These are phyloP conservation scores for Nomia melanderi DNA, from an alignment of 1,140 invertebrate genomes.

Conservation along the genomic window DNA sequence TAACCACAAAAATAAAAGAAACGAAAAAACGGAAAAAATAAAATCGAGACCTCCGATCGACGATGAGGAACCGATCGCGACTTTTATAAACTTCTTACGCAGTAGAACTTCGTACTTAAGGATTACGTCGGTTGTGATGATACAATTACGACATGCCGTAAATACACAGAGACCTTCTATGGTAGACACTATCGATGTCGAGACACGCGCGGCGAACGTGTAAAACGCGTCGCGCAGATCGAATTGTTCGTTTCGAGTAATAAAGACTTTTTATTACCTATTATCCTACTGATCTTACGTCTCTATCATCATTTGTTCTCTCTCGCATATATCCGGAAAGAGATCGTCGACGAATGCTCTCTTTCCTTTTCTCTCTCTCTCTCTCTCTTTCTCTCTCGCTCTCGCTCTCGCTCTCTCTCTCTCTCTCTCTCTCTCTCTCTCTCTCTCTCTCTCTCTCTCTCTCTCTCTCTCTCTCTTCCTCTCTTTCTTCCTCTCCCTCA, in stretches of 20 bases:
- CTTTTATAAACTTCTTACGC: slow-evolving; percentile 1
- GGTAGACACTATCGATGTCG: slow-evolving; percentile 37
- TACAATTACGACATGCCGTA: slow-evolving; percentile 4
- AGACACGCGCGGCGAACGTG: slow-evolving; percentile 3
- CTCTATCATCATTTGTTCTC: slow-evolving; percentile 9
- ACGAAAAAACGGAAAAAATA: background rate
- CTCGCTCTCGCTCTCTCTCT: slow-evolving; percentile 21
- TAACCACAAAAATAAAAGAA: no score
- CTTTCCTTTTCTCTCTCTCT: slow-evolving; percentile 11
- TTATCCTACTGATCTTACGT: slow-evolving; percentile 37
- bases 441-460: slow-evolving; percentile 19
- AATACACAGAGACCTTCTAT: slow-evolving; percentile 46
- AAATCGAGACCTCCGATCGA: background rate
- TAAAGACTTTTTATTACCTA: slow-evolving; percentile 36
- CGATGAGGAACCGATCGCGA: background rate
- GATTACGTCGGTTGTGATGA: slow-evolving; percentile 3
- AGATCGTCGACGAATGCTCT: slow-evolving; percentile 6
- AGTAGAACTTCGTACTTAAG: slow-evolving; percentile 9
- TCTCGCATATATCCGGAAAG: slow-evolving; percentile 1
- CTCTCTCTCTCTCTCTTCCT: slow-evolving; percentile 13
- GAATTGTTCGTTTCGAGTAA: slow-evolving; percentile 22
- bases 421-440: background rate
- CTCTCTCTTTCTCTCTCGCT: slow-evolving; percentile 4
- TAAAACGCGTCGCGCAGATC: slow-evolving; percentile 18
- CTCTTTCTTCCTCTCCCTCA: background rate